These are phyloP conservation scores for Brachirus orientalis DNA, from an alignment of 2,113 vertebrate genomes.

Conservation along the genomic window DNA sequence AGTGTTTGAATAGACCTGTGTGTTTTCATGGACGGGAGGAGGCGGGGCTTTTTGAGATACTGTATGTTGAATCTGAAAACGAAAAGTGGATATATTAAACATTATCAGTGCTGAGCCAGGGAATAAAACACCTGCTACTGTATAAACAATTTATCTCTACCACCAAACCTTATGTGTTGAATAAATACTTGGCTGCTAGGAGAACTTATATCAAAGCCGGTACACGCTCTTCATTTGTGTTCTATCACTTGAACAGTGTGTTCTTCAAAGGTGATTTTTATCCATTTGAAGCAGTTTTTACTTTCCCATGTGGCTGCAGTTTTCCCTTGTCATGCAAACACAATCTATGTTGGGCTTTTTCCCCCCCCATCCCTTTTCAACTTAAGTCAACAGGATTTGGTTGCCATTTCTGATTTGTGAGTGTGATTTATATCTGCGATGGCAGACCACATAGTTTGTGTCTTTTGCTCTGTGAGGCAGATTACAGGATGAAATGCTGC, in stretches of 20 bases:
- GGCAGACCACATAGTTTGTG: neutral
- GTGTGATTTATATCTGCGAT: constrained; percentile 13
- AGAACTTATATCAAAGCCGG: constrained; percentile 6
- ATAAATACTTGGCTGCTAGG: neutral
- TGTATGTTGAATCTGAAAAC: constrained; percentile 24
- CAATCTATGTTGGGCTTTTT: neutral
- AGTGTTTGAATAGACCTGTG: constrained; percentile 48
- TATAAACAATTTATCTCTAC: constrained; percentile 13
- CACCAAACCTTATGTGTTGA: constrained; percentile 1
- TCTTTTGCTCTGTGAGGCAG: constrained; percentile 20
- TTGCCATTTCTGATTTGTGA: constrained; percentile 18
- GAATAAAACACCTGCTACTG: constrained; percentile 30
- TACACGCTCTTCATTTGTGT: constrained; percentile 20
- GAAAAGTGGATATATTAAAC: constrained; percentile 24
- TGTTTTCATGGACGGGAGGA: constrained; percentile 24
- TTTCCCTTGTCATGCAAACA: constrained; percentile 1
- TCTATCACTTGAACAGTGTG: constrained; percentile 16
- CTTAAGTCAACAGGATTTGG: constrained; percentile 13
- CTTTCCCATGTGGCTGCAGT: neutral
- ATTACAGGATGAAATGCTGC: constrained; percentile 24
- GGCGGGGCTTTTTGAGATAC: constrained; percentile 11
- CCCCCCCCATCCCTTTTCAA: neutral
- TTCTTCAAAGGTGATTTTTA: constrained; percentile 10
- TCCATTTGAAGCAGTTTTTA: constrained; percentile 7
- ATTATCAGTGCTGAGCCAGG: constrained; percentile 4